phyloP scores from a whole-genome alignment of 2,888 invertebrate genomes.

The Melanophora roralis region DNA sequence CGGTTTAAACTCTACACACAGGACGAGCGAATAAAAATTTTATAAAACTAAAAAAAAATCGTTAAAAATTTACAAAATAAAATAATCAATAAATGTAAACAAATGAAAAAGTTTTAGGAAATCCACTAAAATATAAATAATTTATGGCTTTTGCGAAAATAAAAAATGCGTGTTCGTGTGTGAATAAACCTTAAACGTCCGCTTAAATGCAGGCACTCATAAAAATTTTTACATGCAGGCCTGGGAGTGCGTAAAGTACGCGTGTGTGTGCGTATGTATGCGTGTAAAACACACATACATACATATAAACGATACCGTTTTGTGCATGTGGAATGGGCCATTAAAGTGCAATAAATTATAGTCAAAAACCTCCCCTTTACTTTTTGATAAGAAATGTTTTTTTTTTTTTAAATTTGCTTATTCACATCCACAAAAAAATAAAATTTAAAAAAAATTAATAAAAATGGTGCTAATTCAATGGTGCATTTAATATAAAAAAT shows the following conservation, averaged over 20 bases:
- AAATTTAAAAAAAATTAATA: conserved; percentile 13
- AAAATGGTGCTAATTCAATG: conserved; percentile 34
- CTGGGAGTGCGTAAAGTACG: conserved; percentile 37
- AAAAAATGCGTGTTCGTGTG: conserved; percentile 19
- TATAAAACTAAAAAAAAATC: conserved; percentile 39
- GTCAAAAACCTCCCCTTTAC: conserved; percentile 37
- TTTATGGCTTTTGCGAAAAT: background rate
- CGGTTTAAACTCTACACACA: conserved; percentile 47
- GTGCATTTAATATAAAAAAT: background rate
- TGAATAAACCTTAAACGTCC: conserved; percentile 37
- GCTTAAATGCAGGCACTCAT: conserved; percentile 14
- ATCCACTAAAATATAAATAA: background rate
- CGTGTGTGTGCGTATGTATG: conserved; percentile 19
- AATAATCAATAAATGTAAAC: conserved; percentile 14
- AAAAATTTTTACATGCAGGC: background rate
- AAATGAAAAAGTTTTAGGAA: background rate
- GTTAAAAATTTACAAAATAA: conserved; percentile 16
- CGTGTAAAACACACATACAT: background rate
- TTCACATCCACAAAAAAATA: background rate
- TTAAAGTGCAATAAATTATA: conserved; percentile 60
- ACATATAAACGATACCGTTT: background rate
- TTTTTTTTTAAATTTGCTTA: background rate
- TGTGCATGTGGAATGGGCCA: conserved; percentile 47
- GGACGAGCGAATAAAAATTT: conserved; percentile 29
- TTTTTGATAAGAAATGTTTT: conserved; percentile 1